Base-by-base conservation (phyloP, 2,888 invertebrate genomes). In the Alsophila aescularia region DNA sequence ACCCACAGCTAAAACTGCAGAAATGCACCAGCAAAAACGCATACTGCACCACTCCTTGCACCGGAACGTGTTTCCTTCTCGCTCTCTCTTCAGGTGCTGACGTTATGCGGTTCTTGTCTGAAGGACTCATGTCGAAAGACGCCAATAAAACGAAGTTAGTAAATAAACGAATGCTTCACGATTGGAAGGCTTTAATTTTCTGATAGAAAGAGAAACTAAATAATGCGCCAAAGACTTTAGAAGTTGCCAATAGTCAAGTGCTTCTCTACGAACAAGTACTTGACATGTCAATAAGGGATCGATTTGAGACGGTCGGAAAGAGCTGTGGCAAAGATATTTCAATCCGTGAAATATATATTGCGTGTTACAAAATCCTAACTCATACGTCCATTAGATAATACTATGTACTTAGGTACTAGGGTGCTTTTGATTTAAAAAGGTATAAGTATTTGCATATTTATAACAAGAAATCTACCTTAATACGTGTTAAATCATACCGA, bases 11-110 rank as follows among this genome's bases (percentile, higher is more conserved):
- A 60, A 76, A 76, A 73, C 70, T 81, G 83, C 85, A 85, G 83
- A 81, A 83, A 85, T 80, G 79, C 80, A 72, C 72, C 74, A 76
- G 72, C 84, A 88, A 88, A 90, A 89, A 88, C 85, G 84, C 86
- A 88, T 87, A 87, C 84, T 80, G 88, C 85, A 88, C 89, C 85
- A 80, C 81, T 83, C 80, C 84, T 81, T 76, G 77, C 71, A 65
- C 80, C 78, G 67, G 81, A 84, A 79, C 76, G 57, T 67, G 60
- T 58, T 62, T 64, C 62, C 58, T 53, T 80, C 78, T 77, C 75
- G 56, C 73, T 82, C 74, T 53, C 64, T 60, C 75, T 56, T 53
- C 18, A 50, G 24, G 15, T 13, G 36, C 15, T 48, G 45, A 50
- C 53, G 59, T 65, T 48, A 39, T 29, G 52, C 61, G 58, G 66